Evolutionary conservation across 1,140 invertebrate genomes (phyloP).

Genomic region (Lamellibrachia luymesi): DNA sequence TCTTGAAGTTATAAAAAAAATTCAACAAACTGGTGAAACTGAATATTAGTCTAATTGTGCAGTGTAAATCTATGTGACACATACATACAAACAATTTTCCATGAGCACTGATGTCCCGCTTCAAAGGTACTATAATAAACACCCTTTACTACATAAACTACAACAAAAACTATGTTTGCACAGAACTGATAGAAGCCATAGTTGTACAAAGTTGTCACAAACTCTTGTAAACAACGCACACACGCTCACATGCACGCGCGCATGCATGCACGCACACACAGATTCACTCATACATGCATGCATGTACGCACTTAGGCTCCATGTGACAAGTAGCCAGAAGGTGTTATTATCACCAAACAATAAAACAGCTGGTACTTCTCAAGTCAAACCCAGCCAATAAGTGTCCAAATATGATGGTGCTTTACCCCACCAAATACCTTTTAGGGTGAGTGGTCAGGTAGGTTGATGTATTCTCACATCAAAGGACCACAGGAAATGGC

Average conservation of each 20-base stretch:
- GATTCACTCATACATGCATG: background rate
- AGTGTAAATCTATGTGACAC: too few relatives aligned
- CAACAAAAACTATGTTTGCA: background rate
- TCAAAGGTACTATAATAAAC: too few relatives aligned
- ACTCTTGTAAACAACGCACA: too few relatives aligned
- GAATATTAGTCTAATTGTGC: too few relatives aligned
- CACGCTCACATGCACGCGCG: background rate
- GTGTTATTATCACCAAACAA: background rate
- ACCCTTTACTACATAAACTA: background rate
- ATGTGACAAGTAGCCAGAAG: background rate
- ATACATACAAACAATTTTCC: too few relatives aligned
- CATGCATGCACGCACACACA: background rate
- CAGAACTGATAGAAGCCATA: background rate
- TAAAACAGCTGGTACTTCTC: background rate
- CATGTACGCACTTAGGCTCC: background rate
- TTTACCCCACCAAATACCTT: background rate
- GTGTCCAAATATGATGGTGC: background rate
- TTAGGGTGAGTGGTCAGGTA: background rate
- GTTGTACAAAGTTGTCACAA: too few relatives aligned
- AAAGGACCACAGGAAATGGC: background rate
- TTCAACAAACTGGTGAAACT: too few relatives aligned
- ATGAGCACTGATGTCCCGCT: too few relatives aligned
- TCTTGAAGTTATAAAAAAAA: too few relatives aligned
- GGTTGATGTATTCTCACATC: background rate
- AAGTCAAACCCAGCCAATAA: background rate